Conservation (phyloP, 2,113 vertebrate species). For the Oenanthe oenanthe region DNA sequence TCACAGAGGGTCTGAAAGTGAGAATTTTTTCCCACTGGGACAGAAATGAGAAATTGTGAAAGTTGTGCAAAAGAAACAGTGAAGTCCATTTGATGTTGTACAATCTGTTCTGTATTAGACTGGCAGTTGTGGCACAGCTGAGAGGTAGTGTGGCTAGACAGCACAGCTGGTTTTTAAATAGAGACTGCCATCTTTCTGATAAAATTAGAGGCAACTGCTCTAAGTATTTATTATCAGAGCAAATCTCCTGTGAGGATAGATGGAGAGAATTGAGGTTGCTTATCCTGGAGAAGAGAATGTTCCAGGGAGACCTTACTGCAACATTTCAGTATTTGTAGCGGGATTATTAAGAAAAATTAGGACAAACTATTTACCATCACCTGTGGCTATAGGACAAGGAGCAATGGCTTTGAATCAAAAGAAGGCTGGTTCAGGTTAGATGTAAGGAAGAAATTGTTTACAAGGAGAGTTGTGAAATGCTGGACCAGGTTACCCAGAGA, state of each 20-base stretch:
- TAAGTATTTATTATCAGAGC: background rate
- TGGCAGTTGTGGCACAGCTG: background rate
- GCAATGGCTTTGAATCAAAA: background rate
- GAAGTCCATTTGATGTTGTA: background rate
- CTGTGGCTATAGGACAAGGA: background rate
- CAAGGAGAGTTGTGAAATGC: background rate
- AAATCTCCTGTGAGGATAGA: background rate
- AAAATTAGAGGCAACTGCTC: background rate
- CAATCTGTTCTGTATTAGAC: background rate
- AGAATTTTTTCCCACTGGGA: background rate
- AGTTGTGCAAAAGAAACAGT: background rate
- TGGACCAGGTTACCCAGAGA: background rate
- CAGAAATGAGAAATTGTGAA: background rate
- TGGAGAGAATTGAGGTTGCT: background rate
- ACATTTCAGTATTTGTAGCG: background rate
- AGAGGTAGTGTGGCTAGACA: background rate
- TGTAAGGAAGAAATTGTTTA: background rate
- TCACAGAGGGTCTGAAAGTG: background rate
- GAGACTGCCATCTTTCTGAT: background rate
- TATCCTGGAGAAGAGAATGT: background rate
- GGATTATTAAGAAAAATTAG: background rate
- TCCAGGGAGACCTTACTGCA: background rate
- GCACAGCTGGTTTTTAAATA: background rate
- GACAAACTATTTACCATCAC: background rate
- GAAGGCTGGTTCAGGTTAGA: background rate